Base-by-base conservation (phyloP, 2,888 invertebrate species). In the Amphimallon solstitiale region DNA sequence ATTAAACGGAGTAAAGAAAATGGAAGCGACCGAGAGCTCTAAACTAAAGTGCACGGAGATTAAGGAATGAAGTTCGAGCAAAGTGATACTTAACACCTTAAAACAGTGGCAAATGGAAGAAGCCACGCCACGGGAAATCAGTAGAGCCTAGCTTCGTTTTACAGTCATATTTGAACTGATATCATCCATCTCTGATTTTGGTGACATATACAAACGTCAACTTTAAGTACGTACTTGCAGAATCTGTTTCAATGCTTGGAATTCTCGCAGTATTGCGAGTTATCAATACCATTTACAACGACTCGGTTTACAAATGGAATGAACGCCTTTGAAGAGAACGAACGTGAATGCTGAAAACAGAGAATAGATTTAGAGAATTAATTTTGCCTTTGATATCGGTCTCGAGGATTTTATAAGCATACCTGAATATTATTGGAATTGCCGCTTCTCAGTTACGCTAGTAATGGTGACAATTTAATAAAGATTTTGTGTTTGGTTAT, bases 1-100 rank as follows among this genome's bases (percentile, higher is more conserved):
- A 75, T 76, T 75, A 76, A 68, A 64, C 54, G n/a, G 23, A 14
- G 38, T 64, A 69, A 72, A 75, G 75, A 75, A 75, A 75, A 75
- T 74, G 74, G 72, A 72, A 74, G 29, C 29, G 29, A 29, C 29
- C 29, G 29, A n/a, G 29, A 29, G 72, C 19, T 71, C 60, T 48
- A 56, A 65, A 74, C 74, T 73, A 74, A 76, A 73, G 73, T 75
- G 72, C 65, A 73, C 69, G 65, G 65, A 73, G 73, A 74, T 74
- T 74, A 73, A 73, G 71, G 72, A 73, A 72, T 75, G 70, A 63
- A 63, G 66, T 62, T 38, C 35, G 48, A 63, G 66, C 68, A 66
- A 70, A 70, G 69, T 70, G 68, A 70, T 65, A 69, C 67, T 69
- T n/a, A n/a, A 69, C 45, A 29, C 45, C 45, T 29, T 60, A 21